Evolutionary conservation across 2,797 vertebrate genomes (phyloP).

Genomic region (Oceanodroma leucorhoa): DNA sequence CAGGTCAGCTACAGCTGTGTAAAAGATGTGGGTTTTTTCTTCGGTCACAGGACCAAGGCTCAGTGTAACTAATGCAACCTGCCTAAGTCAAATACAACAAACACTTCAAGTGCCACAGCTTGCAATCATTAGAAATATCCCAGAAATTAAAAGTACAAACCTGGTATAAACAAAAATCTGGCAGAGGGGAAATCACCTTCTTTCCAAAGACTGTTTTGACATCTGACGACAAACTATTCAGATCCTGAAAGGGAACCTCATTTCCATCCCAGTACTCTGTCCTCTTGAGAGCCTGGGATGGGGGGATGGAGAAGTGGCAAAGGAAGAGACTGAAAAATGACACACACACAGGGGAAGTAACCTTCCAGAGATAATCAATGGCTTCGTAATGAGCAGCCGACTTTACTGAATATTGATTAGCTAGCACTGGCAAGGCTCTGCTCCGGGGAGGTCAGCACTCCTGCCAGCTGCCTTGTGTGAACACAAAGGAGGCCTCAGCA

Average conservation of each 20-base stretch:
- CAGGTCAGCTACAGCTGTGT: neutral
- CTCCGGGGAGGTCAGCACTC: neutral
- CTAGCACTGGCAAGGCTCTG: constrained; percentile 8
- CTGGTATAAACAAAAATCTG: neutral
- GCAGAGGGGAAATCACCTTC: neutral
- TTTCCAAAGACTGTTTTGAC: neutral
- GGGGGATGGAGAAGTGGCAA: neutral
- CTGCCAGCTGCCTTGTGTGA: constrained; percentile 57
- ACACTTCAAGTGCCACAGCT: neutral
- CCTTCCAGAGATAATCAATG: constrained; percentile 52
- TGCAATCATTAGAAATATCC: neutral
- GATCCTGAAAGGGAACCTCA: neutral
- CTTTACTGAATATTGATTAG: constrained; percentile 68
- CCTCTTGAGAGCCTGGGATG: neutral
- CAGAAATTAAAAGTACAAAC: neutral
- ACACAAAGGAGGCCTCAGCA: constrained; percentile 49
- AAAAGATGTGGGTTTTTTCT: neutral
- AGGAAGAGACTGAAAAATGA: constrained; percentile 1
- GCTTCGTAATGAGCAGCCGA: neutral
- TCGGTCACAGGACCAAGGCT: neutral
- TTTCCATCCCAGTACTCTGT: neutral
- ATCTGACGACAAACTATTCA: neutral
- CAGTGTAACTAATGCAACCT: neutral
- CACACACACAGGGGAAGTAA: neutral
- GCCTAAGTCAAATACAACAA: neutral